Evolutionary conservation across 2,888 invertebrate species (phyloP).

Genomic region (Neelides folsomi): DNA sequence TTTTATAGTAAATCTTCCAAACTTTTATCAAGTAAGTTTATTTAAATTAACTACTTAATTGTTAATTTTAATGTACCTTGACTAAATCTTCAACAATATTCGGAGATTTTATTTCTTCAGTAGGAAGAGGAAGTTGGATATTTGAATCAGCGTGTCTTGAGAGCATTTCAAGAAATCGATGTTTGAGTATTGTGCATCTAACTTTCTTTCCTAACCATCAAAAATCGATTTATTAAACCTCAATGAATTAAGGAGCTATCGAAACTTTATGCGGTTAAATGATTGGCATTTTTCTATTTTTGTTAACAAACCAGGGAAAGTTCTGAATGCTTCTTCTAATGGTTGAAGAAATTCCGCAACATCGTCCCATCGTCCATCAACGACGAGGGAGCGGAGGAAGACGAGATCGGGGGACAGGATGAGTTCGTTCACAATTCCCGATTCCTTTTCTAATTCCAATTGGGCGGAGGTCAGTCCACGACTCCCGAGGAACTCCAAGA

Average conservation of each 20-base stretch:
- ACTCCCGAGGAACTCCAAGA: conserved; percentile 73
- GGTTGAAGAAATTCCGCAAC: conserved; percentile 92
- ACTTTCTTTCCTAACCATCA: conserved; percentile 21
- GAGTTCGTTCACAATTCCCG: conserved; percentile 84
- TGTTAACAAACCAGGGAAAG: conserved; percentile 19
- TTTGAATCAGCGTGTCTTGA: conserved; percentile 20
- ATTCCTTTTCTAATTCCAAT: conserved; percentile 81
- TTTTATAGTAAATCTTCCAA: background rate
- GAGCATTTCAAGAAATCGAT: conserved; percentile 30
- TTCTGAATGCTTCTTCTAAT: conserved; percentile 46
- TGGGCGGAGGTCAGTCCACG: conserved; percentile 83
- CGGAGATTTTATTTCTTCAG: conserved; percentile 22
- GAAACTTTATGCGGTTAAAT: too few relatives aligned
- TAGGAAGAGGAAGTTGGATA: conserved; percentile 1
- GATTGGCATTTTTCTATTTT: too few relatives aligned
- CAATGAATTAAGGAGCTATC: too few relatives aligned
- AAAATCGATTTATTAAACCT: too few relatives aligned
- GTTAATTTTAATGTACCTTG: conserved; percentile 20
- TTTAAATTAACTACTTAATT: background rate
- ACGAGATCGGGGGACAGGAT: conserved; percentile 79
- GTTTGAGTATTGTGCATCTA: conserved; percentile 28
- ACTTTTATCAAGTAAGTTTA: background rate
- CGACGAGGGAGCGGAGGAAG: conserved; percentile 81
- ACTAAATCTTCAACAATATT: conserved; percentile 30
- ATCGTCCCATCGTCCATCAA: conserved; percentile 98